Conservation (phyloP, 2,113 vertebrate genomes). For the Python bivittatus region DNA sequence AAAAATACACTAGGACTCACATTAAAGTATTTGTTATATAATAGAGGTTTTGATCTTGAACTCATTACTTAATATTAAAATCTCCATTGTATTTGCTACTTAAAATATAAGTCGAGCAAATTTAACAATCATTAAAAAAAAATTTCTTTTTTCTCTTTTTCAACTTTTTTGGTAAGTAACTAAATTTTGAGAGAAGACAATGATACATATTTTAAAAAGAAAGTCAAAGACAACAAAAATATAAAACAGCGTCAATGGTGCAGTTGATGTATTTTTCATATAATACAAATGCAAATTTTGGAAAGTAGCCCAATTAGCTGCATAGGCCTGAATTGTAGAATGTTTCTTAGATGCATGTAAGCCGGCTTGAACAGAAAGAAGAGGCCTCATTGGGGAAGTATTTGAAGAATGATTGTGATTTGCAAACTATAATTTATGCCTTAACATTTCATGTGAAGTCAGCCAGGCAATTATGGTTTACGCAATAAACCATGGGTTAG, state of each 20-base stretch:
- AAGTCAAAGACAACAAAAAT: neutral
- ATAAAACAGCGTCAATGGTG: neutral
- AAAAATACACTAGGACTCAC: too few relatives aligned
- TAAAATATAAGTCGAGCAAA: neutral
- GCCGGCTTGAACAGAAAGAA: neutral
- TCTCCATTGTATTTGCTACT: neutral
- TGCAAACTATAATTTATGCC: neutral
- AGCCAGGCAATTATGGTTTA: neutral
- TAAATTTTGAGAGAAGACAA: neutral
- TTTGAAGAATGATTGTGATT: neutral
- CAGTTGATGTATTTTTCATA: neutral
- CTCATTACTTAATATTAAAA: neutral
- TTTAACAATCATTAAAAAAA: neutral
- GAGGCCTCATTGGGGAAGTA: neutral
- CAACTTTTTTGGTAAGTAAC: neutral
- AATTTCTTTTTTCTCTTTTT: too few relatives aligned
- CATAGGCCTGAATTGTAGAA: neutral
- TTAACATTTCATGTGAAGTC: neutral
- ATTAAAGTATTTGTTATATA: too few relatives aligned
- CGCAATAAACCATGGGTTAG: neutral
- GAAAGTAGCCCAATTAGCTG: neutral
- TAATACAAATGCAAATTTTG: neutral
- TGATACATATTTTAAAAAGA: neutral
- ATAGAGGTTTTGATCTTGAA: neutral
- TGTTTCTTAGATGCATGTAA: neutral